phyloP scores from a whole-genome alignment of 2,797 vertebrate genomes.

The Catostomus latipinnis region DNA sequence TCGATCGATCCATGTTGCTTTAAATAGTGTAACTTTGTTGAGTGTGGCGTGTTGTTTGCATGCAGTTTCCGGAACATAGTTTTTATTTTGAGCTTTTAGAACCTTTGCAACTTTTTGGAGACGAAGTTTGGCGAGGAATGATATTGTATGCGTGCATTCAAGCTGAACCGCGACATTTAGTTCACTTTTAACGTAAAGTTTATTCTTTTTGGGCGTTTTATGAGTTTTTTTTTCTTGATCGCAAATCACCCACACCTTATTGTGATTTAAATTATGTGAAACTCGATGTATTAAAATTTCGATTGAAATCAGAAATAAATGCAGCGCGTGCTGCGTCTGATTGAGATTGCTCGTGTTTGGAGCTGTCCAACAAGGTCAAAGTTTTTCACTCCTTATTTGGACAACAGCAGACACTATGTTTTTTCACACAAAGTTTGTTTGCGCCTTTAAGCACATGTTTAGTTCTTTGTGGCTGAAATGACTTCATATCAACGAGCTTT shows the following conservation, averaged over 20 bases:
- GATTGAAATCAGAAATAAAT: not conserved
- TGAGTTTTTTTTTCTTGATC: not conserved
- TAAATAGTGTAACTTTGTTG: conserved; percentile 16
- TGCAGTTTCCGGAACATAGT: conserved; percentile 65
- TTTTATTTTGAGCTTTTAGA: not conserved
- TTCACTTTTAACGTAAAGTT: not conserved
- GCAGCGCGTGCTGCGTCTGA: not conserved
- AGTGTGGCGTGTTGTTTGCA: conserved; percentile 1
- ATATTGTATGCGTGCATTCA: not conserved
- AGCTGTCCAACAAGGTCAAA: conserved; percentile 70
- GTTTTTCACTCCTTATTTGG: conserved; percentile 7
- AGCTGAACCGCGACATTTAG: conserved; percentile 68
- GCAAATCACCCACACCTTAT: not conserved
- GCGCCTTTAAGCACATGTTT: not conserved
- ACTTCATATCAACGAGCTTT: not conserved
- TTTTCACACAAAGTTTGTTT: not conserved
- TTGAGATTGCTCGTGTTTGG: conserved; percentile 35
- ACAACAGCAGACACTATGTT: not conserved
- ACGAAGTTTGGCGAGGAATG: not conserved
- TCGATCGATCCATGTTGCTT: not conserved
- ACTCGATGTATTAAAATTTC: not conserved
- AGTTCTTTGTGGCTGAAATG: not conserved
- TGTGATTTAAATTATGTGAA: not conserved
- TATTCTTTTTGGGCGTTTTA: not conserved
- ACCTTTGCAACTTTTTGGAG: not conserved